Percentiles rank a stretch among this genome's conserved stretches.
These are phyloP conservation scores for silkworm (Bombyx mori) DNA, from an alignment of 1,140 invertebrate species.

Conservation along the genomic window DNA sequence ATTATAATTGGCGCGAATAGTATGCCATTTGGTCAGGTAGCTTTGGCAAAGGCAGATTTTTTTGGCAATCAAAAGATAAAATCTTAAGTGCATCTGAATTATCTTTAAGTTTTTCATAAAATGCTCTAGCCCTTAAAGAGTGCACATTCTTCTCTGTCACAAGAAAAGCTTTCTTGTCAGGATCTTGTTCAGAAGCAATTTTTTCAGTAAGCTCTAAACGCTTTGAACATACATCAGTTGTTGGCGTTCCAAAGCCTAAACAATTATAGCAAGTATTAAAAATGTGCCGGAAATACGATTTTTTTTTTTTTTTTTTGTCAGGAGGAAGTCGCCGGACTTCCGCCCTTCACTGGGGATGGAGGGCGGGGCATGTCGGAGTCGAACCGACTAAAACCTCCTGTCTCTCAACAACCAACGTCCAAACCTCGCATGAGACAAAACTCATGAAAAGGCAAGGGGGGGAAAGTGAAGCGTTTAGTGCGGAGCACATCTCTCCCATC, in stretches of 20 bases:
- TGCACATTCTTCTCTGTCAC: conserved; percentile 15
- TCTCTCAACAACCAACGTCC: no score
- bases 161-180: conserved; percentile 6
- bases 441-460: no score
- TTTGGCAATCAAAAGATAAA: conserved; percentile 7
- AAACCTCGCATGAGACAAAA: no score
- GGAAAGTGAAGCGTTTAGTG: no score
- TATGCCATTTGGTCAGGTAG: conserved; percentile 4
- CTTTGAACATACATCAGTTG: conserved; percentile 15
- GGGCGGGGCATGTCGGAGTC: no score
- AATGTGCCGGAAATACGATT: not conserved
- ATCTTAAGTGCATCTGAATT: conserved; percentile 3
- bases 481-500: no score
- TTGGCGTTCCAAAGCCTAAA: not conserved
- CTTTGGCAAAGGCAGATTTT: conserved; percentile 6
- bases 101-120: conserved; percentile 11
- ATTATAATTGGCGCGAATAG: conserved; percentile 4
- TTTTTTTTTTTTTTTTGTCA: no score
- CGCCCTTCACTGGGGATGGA: no score
- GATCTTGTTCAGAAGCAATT: conserved; percentile 14
- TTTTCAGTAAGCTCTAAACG: conserved; percentile 14
- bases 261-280: not conserved
- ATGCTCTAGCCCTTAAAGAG: conserved; percentile 12
- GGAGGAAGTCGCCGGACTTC: no score
- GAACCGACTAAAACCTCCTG: no score